Base-by-base conservation (phyloP, 2,113 vertebrate species). In the Piliocolobus tephrosceles region DNA sequence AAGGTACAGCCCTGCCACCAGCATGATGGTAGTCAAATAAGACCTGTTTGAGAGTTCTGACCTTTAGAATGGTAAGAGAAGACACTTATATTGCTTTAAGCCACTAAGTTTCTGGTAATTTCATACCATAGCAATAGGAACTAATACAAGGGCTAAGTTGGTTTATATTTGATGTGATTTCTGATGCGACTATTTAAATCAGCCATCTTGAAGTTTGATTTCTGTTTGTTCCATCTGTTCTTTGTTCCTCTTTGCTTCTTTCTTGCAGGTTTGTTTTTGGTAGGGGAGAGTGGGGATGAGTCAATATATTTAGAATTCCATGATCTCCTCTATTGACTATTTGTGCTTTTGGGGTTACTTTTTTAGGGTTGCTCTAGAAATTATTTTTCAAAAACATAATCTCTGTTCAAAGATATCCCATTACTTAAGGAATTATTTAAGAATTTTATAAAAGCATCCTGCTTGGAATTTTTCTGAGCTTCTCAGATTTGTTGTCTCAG, bases 371-470 rank as follows among this genome's bases (percentile, higher is more conserved):
- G n/a, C 55, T 75, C n/a, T 97, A 78, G 80, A 92, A 88, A 95
- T 95, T 86, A 57, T 66, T 85, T 79, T 61, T 32, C 30, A 38
- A 43, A 89, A 73, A 22, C 22, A 38, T 9, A 78, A 8, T 82
- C 55, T 89, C 0, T 81, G 66, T 91, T 96, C 23, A 90, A 94
- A 90, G 86, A 66, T 88, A 89, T 22, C 45, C 3, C 2, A 25
- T 95, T 75, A 64, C 70, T 94, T 94, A 5, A 96, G 88, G 75
- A 92, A 90, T 90, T 82, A 79, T 85, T 91, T 80, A 92, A 94
- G 88, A 95, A 80, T 35, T 94, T 88, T 87, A 81, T n/a, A 87
- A 94, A 95, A 90, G 47, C 27, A 64, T 79, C 30, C 73, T 96
- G 38, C 55, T 55, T 92, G 68, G 14, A 20, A 20, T 70, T 94